Base-by-base conservation (phyloP, 2,888 invertebrate genomes). In the Polymixis lichenea region DNA sequence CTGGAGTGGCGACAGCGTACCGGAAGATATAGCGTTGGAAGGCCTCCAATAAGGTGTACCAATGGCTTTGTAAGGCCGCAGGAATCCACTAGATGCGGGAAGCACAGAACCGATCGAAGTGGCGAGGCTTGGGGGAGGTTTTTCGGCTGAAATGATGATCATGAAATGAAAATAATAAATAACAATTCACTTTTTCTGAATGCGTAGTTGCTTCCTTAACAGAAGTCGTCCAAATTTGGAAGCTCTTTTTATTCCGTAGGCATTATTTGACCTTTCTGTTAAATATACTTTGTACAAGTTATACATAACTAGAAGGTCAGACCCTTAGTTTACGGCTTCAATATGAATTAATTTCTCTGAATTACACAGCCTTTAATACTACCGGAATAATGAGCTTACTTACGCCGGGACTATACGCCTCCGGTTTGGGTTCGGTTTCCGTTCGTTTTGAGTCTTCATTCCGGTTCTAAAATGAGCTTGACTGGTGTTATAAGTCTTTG, bases 321-420 rank as follows among this genome's bases (percentile, higher is more conserved):
- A 4, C 6, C 61, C 25, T 69, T 25, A 83, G 67, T 79, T 82
- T 55, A 67, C 56, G 11, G 80, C 66, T 67, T 64, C 28, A 79
- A 83, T 83, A 83, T 80, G 84, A 83, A 79, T 83, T 71, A 66
- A 79, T 80, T 83, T 58, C 67, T 64, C 56, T 38, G 53, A 80
- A 79, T 78, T 49, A 56, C 17, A 58, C 8, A 67, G 79, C 72
- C 66, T 53, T 78, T 78, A 78, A 67, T 83, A 67, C 72, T 67
- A 28, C 51, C 66, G 38, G 80, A 83, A 80, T 83, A 80, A 83
- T 78, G 56, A 83, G 83, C 56, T 78, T 80, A 72, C 79, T 66
- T 62, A 62, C 56, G 62, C 62, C 56, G 58, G 53, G 53, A 25
- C 38, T 75, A 32, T 49, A 49, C 13, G 68, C 64, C 77, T 64